Evolutionary conservation across 2,888 invertebrate genomes (phyloP).

Genomic region (Galerucella calmariensis): DNA sequence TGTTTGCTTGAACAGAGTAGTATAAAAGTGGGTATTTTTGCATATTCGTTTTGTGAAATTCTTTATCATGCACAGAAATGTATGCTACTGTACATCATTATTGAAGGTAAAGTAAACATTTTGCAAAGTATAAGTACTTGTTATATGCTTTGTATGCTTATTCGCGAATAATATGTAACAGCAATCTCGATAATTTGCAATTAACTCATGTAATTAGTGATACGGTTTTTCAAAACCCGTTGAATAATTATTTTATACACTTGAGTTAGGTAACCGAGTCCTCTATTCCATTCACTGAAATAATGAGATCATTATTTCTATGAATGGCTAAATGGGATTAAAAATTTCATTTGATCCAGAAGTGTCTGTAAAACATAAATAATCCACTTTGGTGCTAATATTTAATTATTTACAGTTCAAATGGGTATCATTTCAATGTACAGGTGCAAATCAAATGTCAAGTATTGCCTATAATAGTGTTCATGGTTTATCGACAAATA

Average conservation of each 20-base stretch:
- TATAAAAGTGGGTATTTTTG: too few relatives aligned
- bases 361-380: neutral
- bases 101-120: neutral
- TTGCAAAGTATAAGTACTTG: neutral
- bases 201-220: neutral
- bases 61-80: neutral
- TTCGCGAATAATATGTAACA: neutral
- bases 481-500: too few relatives aligned
- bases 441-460: too few relatives aligned
- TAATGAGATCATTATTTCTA: slow-evolving; percentile 19
- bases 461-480: too few relatives aligned
- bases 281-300: neutral
- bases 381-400: neutral
- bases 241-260: slow-evolving; percentile 11
- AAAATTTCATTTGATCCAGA: neutral
- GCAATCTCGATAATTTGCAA: slow-evolving; percentile 2
- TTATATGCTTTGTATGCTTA: neutral
- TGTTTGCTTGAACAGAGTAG: too few relatives aligned
- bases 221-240: slow-evolving; percentile 3
- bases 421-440: neutral
- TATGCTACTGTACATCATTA: neutral
- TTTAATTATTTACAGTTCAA: neutral
- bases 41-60: neutral
- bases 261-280: slow-evolving; percentile 9
- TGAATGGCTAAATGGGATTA: slow-evolving; percentile 4